A percentile compares a stretch with the other conserved stretches of the same genome.
These are phyloP conservation scores for Saxidomus purpurata DNA, from an alignment of 1,140 invertebrate genomes.

Conservation along the genomic window DNA sequence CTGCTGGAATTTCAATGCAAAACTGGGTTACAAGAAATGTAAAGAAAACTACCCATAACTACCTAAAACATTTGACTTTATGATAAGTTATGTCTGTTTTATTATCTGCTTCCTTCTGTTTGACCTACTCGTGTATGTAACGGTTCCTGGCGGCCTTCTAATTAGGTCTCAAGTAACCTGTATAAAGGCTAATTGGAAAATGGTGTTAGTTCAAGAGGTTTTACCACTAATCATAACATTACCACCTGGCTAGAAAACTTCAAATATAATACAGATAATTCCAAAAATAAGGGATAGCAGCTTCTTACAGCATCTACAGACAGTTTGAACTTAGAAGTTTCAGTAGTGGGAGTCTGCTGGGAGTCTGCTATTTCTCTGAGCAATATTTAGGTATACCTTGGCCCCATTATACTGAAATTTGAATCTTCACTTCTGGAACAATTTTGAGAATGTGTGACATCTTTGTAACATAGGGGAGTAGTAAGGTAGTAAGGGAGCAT, in stretches of 20 bases:
- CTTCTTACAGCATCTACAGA: neutral
- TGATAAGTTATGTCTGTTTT: slow-evolving; percentile 26
- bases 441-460: too few relatives aligned
- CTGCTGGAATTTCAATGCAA: neutral
- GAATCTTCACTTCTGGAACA: too few relatives aligned
- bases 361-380: too few relatives aligned
- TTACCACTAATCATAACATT: slow-evolving; percentile 37
- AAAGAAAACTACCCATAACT: neutral
- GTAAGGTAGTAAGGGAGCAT: too few relatives aligned
- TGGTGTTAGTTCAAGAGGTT: slow-evolving; percentile 36
- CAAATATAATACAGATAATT: neutral
- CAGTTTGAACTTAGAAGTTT: too few relatives aligned
- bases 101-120: neutral
- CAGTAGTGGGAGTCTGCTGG: too few relatives aligned
- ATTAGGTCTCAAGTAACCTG: slow-evolving; percentile 33
- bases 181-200: slow-evolving; percentile 51
- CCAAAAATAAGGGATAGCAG: neutral
- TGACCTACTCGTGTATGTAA: slow-evolving; percentile 25
- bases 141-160: neutral
- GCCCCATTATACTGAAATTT: too few relatives aligned
- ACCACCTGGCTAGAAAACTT: slow-evolving; percentile 38
- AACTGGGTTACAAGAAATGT: neutral
- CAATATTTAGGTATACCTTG: too few relatives aligned
- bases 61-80: slow-evolving; percentile 27
- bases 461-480: too few relatives aligned